Base-by-base conservation (phyloP, 2,888 invertebrate genomes). In the Nymphalis urticae region DNA sequence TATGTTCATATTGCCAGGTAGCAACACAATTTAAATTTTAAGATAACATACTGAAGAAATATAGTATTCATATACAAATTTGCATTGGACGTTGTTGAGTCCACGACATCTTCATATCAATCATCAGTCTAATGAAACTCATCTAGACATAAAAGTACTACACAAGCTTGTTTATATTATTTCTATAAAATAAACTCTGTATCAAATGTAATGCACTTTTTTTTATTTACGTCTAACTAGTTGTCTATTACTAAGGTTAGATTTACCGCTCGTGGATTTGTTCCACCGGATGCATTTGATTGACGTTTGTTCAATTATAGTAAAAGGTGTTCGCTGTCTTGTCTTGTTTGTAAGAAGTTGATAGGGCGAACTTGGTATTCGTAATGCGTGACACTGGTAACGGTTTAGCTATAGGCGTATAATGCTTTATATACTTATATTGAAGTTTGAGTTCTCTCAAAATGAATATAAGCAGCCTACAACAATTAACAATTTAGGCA, bases 231-330 rank as follows among this genome's bases (percentile, higher is more conserved):
- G 19, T 50, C 16, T 56, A n/a, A 32, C 56, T 27, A 75, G 74
- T 69, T 74, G 75, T 73, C 78, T 79, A 75, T 75, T 56, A 32
- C 56, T 8, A 32, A 32, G 32, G 27, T 36, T 56, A 56, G 32
- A 56, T 56, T 56, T 9, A 79, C 69, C 71, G 65, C 24, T 50
- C 19, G 75, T 79, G 80, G 84, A 83, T 84, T 83, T 82, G 83
- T 85, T 80, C 80, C 82, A 81, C 85, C 86, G 89, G 89, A 90
- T 86, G 81, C 85, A 78, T 85, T 84, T 87, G 89, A 91, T 86
- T 89, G 90, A 87, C 88, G 82, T 84, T 84, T 81, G 83, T 82
- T 85, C 84, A 84, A 85, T 84, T 85, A 86, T 82, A 82, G 83
- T 80, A 78, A 73, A 71, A 72, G 66, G 66, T 54, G 69, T 56